Evolutionary conservation across 2,888 invertebrate species (phyloP).

Genomic region (Leptogaster cylindrica): DNA sequence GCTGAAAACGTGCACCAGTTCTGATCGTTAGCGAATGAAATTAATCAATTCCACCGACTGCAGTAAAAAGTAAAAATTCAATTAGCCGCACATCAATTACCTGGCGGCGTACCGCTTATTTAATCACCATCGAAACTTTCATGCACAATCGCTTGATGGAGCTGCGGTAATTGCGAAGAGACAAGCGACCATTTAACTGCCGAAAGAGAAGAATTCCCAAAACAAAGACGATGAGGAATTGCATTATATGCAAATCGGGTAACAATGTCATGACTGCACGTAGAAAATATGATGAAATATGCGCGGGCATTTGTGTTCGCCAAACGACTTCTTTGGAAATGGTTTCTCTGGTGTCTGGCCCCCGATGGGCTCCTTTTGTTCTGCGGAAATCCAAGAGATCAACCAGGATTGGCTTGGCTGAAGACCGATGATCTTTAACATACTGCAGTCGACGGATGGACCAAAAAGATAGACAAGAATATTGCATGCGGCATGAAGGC

Average conservation of each 20-base stretch:
- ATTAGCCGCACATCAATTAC: neutral
- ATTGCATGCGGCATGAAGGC: conserved; percentile 15
- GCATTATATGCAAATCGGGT: conserved; percentile 24
- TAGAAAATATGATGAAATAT: conserved; percentile 23
- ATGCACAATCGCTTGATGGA: neutral
- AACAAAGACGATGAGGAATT: neutral
- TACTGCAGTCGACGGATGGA: neutral
- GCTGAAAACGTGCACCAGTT: neutral
- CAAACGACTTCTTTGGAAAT: neutral
- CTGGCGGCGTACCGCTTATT: conserved; percentile 1
- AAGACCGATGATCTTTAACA: neutral
- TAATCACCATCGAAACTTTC: neutral
- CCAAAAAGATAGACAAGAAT: conserved; percentile 3
- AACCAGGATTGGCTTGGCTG: neutral
- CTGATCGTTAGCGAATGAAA: neutral
- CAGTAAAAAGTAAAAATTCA: conserved; percentile 11
- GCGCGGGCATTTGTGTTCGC: conserved; percentile 14
- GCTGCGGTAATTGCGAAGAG: neutral
- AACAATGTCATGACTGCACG: conserved; percentile 3
- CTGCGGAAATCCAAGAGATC: neutral
- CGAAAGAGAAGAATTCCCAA: neutral
- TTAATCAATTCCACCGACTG: neutral
- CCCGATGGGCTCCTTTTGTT: conserved; percentile 10
- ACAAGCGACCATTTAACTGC: neutral
- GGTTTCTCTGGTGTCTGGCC: neutral